Base-by-base conservation (phyloP, 1,140 invertebrate genomes). In the Zaprionus ghesquierei region DNA sequence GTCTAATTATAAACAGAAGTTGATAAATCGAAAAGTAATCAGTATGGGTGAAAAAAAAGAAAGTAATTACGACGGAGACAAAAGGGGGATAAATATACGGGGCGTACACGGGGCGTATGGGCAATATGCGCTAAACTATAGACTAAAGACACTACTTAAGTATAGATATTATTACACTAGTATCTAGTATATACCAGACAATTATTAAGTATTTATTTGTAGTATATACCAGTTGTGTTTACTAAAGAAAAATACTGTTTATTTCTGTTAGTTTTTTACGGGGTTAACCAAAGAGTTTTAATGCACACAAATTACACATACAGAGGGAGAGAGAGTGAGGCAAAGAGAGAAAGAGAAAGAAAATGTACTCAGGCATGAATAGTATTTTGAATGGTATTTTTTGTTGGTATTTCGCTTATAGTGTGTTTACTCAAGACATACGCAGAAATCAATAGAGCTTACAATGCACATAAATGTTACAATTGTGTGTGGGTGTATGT, bases 381-480 rank as follows among this genome's bases (percentile, higher is more conserved):
- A 64, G 22, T 64, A 10, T 22, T 38, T 63, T 41, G 50, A 63
- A 41, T 54, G 23, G 23, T 76, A 59, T 54, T 72, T 78, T 49
- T 62, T 75, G 51, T n/a, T n/a, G n/a, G n/a, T 41, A 41, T 41
- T 15, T 61, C 46, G 18, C 13, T 59, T 35, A 46, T n/a, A 38
- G 49, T 63, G 35, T 25, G 54, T 38, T 80, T 86, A 77, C 78
- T 81, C 59, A 87, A 87, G 74, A 77, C 79, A 76, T 53, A 77
- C 79, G 75, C 82, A 87, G 68, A 86, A 87, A 86, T 78, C 68
- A 81, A 81, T 82, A 82, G 59, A 54, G 74, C 74, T 81, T 65
- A 77, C 54, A 75, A 69, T 66, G 75, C 60, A 70, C 71, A 75
- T 80, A 64, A 77, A 74, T 65, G 38, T 79, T 72, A 61, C 69